These are phyloP conservation scores for Cyprinodon brontotheroides DNA, from an alignment of 2,113 vertebrate genomes.

Conservation along the genomic window DNA sequence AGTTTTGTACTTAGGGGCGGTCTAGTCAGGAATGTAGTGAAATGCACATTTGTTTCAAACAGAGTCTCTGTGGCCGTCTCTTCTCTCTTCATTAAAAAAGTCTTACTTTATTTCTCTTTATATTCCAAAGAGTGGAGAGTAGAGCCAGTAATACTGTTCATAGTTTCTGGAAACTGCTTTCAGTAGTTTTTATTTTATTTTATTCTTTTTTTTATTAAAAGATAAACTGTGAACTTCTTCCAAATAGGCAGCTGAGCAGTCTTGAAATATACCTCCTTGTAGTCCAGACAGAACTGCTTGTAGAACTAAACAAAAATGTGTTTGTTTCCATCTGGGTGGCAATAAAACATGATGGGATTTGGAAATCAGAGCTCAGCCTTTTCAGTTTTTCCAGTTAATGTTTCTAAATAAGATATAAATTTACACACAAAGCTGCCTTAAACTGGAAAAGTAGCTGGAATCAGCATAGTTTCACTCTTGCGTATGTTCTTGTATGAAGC, in stretches of 20 bases:
- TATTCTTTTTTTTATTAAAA: background rate
- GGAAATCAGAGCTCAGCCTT: slow-evolving; percentile 1
- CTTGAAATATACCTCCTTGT: slow-evolving; percentile 7
- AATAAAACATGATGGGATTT: slow-evolving; percentile 1
- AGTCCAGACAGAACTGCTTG: slow-evolving; percentile 1
- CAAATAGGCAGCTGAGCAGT: background rate
- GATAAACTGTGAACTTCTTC: slow-evolving; percentile 45
- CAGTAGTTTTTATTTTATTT: background rate
- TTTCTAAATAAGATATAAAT: background rate
- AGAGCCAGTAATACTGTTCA: slow-evolving; percentile 32
- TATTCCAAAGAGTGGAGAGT: slow-evolving; percentile 19
- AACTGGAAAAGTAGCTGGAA: background rate
- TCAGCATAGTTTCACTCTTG: background rate
- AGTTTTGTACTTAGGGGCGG: background rate
- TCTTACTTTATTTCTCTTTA: background rate
- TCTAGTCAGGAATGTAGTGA: background rate
- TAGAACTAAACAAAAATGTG: slow-evolving; percentile 25
- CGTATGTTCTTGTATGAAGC: background rate
- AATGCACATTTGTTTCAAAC: slow-evolving; percentile 1
- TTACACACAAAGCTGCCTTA: slow-evolving; percentile 29
- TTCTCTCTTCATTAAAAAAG: background rate
- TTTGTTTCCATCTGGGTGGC: slow-evolving; percentile 2
- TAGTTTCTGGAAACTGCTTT: background rate
- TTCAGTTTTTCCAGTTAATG: background rate
- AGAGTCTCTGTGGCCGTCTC: background rate